Base-by-base conservation (phyloP, 1,140 invertebrate species). In the Brachionus sp. region DNA sequence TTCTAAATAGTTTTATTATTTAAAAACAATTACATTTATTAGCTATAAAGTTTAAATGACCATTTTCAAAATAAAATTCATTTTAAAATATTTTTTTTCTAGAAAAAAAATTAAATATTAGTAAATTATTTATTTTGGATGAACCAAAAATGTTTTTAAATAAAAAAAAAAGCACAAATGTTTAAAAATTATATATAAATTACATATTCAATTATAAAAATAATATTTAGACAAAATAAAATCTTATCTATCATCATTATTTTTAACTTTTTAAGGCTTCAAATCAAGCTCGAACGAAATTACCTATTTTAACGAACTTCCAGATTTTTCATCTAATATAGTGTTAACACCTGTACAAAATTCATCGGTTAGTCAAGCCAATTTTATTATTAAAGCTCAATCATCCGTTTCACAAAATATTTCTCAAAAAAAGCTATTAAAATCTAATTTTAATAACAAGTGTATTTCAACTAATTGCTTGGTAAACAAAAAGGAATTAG, bases 21-120 rank as follows among this genome's bases (percentile, higher is more conserved):
- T 39, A 70, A 19, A 70, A 70, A 70, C 66, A 39, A 70, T 37
- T 70, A 70, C 29, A 39, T 37, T 39, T 70, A 68, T 70, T 70
- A 70, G 33, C 35, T 33, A 70, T 39, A 39, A 16, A 39, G 35
- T 12, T 9, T 39, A n/a, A n/a, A 39, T 19, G 5, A 44, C 1
- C 29, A 70, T 42, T 70, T n/a, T 9, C 16, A 70, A 37, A 70
- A 42, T 10, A 33, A 68, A 68, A 33, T 64, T 64, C 13, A 68
- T 35, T 33, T n/a, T 39, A 70, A 37, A 37, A 16, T 70, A 39
- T 70, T 70, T 70, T 37, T 70, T 70, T 70, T 70, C 66, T 70
- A 39, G 19, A 64, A 64, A 25, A 25, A 62, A 64, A 23, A 29
- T 29, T 23, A n/a, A 57, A 19, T 19, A 57, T 19, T 57, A 19